Evolutionary conservation across 92 coral and sea anemone species (phyloP).

Genomic region (Umimayanthus kanabou): DNA sequence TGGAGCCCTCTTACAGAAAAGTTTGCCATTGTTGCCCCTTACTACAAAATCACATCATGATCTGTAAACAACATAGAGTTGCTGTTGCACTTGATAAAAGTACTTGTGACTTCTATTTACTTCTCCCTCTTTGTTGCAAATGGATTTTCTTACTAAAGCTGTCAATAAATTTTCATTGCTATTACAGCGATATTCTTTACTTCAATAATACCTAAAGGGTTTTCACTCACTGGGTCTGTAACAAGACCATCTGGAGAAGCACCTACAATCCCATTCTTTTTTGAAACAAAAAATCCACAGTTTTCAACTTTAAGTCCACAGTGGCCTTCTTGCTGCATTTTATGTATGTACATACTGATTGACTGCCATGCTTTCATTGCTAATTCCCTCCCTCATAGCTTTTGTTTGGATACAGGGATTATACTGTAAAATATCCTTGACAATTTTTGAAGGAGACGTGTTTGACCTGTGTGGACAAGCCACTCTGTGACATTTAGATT

Average conservation of each 20-base stretch:
- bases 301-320: constrained; percentile 49
- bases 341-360: constrained; percentile 47
- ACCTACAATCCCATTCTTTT: constrained; percentile 51
- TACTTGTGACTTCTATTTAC: constrained; percentile 52
- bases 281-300: constrained; percentile 57
- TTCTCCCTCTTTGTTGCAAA: constrained; percentile 47
- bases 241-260: constrained; percentile 71
- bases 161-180: constrained; percentile 43
- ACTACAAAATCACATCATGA: constrained; percentile 65
- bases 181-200: constrained; percentile 55
- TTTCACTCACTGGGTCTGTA: constrained; percentile 55
- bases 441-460: constrained; percentile 52
- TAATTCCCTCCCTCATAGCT: constrained; percentile 65
- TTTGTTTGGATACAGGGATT: constrained; percentile 45
- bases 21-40: constrained; percentile 57
- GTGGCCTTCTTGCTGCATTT: constrained; percentile 62
- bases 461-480: constrained; percentile 60
- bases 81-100: constrained; percentile 61
- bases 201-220: constrained; percentile 59
- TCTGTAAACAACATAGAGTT: constrained; percentile 62
- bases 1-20: constrained; percentile 50
- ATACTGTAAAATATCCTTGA: constrained; percentile 38
- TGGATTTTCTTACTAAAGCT: constrained; percentile 48
- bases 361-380: constrained; percentile 47
- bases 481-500: constrained; percentile 59